Evolutionary conservation across 2,888 invertebrate genomes (phyloP), one percentile per base, ranked within the genome.

Genomic region (Agapostemon virescens): DNA sequence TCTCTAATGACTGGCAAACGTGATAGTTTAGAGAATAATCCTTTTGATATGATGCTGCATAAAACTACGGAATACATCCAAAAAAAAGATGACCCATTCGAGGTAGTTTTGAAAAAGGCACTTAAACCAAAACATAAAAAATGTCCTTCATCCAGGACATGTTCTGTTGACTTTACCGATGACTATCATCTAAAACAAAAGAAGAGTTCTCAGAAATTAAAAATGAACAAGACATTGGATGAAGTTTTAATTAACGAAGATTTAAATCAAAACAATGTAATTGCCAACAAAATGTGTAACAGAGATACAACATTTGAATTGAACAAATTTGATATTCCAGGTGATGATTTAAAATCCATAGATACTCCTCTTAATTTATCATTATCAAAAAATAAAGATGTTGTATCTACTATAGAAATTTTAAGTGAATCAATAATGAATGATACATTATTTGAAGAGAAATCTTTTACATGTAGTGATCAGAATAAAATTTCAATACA

Each of bases 41-140:
- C 92, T 0, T 92, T 92, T 74, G 92, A 92, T 74, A 83, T 80
- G 74, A 88, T 89, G 0, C 81, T 90, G 20, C 85, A 88, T 36
- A 88, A 92, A 72, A 90, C 88, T 11, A 87, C 87, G 5, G 91
- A 92, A 36, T 91, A 90, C 30, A 86, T 88, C 13, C 87, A 87
- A 9, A 91, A 90, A 52, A 88, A 87, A 11, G 88, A 89, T 23
- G 92, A 92, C 84, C 92, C 92, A 0, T 92, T 92, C 63, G 92
- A 92, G 66, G 80, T 87, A 4, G 89, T 88, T 26, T 79, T 88
- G 13, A 86, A 91, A 66, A 90, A 89, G 69, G 90, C 90, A 6
- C 73, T 87, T 15, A 84, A 63, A 13, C 55, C 69, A 38, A 77
- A 80, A 13, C n/a, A 66, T 38, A 80, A 82, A 23, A 71, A 75